Conservation (phyloP, 1,140 invertebrate species). For the Pararge aegeria region DNA sequence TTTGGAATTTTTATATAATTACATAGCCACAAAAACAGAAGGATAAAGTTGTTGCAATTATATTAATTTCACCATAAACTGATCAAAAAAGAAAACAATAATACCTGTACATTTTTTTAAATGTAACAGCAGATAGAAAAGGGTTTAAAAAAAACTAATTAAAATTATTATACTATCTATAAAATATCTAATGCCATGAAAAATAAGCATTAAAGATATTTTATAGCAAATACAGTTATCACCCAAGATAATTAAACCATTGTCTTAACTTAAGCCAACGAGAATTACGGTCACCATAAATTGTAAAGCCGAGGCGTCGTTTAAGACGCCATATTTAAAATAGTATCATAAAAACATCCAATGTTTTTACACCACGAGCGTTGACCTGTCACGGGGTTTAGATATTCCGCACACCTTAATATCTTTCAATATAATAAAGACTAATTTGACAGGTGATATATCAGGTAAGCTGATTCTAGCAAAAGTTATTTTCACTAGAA, state of each 20-base stretch:
- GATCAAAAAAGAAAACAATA: too few relatives aligned
- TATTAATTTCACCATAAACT: too few relatives aligned
- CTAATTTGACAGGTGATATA: background rate
- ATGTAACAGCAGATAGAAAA: too few relatives aligned
- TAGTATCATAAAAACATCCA: constrained; percentile 65
- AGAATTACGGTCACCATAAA: constrained; percentile 68
- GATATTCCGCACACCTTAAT: background rate
- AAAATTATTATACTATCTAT: background rate
- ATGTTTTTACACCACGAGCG: constrained; percentile 42
- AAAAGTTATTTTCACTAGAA: too few relatives aligned
- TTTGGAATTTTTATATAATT: too few relatives aligned
- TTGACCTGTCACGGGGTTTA: constrained; percentile 32
- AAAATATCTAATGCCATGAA: constrained; percentile 14
- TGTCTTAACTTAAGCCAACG: constrained; percentile 58
- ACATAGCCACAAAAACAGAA: too few relatives aligned
- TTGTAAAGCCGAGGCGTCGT: constrained; percentile 51
- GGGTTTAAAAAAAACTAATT: background rate
- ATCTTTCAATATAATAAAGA: background rate
- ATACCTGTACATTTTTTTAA: too few relatives aligned
- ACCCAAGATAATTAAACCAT: constrained; percentile 71
- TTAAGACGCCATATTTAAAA: constrained; percentile 72
- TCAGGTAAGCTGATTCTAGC: too few relatives aligned
- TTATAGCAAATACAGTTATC: constrained; percentile 63
- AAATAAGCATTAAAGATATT: constrained; percentile 39
- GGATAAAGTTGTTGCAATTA: too few relatives aligned